These are phyloP conservation scores for Mesitornis unicolor DNA, from an alignment of 2,113 vertebrate genomes.

Conservation along the genomic window DNA sequence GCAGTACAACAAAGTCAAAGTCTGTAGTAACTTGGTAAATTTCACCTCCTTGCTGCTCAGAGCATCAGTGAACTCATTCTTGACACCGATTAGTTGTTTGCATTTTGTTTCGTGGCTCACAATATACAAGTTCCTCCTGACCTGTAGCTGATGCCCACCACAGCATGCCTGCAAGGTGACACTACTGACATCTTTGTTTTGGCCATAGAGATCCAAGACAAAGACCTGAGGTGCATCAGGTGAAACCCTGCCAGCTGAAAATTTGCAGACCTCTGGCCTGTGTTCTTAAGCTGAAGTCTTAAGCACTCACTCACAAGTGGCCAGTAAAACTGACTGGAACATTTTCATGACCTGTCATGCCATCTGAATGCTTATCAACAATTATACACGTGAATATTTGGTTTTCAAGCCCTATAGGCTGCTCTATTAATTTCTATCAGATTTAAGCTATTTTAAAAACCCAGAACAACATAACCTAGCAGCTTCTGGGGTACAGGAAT, in stretches of 20 bases:
- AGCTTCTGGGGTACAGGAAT: not conserved
- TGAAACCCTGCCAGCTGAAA: not conserved
- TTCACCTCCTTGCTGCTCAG: not conserved
- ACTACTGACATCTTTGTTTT: not conserved
- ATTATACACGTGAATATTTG: rapidly evolving
- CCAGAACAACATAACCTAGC: not conserved
- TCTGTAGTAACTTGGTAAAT: not conserved
- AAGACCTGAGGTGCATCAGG: not conserved
- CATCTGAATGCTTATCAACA: not conserved
- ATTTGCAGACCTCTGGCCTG: not conserved
- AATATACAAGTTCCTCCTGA: not conserved
- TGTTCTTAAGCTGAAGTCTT: not conserved
- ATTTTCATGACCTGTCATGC: not conserved
- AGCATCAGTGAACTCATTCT: not conserved
- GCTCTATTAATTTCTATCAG: not conserved
- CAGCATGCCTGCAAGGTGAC: not conserved
- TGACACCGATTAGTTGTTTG: not conserved
- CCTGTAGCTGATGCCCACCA: not conserved
- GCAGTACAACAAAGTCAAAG: not conserved
- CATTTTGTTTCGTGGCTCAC: not conserved
- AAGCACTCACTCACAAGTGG: not conserved
- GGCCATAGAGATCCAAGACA: not conserved
- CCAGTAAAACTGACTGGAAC: not conserved
- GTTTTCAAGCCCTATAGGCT: not conserved
- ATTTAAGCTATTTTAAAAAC: not conserved